A percentile compares a stretch with the other conserved stretches of the same genome.
phyloP scores from a whole-genome alignment of 2,888 invertebrate species.

The Drosophila prolongata region DNA sequence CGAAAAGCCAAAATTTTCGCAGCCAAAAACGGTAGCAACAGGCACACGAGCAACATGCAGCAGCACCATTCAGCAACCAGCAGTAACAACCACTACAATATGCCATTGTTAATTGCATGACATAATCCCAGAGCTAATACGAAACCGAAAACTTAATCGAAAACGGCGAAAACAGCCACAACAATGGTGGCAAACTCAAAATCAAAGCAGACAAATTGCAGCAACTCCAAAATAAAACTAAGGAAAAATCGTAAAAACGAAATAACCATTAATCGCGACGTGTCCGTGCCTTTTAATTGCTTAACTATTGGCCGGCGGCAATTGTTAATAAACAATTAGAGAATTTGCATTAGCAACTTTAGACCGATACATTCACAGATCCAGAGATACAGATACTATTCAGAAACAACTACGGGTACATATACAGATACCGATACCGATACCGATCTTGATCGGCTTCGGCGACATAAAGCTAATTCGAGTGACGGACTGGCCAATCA shows the following conservation, averaged over 20 bases:
- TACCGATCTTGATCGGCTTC: slow-evolving; percentile 46
- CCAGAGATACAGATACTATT: slow-evolving; percentile 21
- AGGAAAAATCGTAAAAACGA: slow-evolving; percentile 20
- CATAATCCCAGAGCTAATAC: slow-evolving; percentile 75
- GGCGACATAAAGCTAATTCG: slow-evolving; percentile 62
- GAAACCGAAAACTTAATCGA: slow-evolving; percentile 73
- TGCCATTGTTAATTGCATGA: slow-evolving; percentile 79
- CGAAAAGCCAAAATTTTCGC: slow-evolving; percentile 8
- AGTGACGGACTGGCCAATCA: slow-evolving; percentile 59
- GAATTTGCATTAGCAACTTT: slow-evolving; percentile 57
- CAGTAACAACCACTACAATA: slow-evolving; percentile 50
- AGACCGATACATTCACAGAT: slow-evolving; percentile 13
- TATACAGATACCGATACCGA: slow-evolving; percentile 27
- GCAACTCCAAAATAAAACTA: slow-evolving; percentile 35
- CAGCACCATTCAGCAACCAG: slow-evolving; percentile 49
- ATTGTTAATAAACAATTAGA: slow-evolving; percentile 76
- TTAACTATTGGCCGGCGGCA: slow-evolving; percentile 72
- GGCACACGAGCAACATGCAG: slow-evolving; percentile 43
- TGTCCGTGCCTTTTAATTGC: slow-evolving; percentile 70
- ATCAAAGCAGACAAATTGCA: slow-evolving; percentile 52
- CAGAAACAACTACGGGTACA: slow-evolving; percentile 12
- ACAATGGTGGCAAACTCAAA: slow-evolving; percentile 46
- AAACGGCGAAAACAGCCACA: slow-evolving; percentile 33
- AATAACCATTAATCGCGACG: slow-evolving; percentile 43
- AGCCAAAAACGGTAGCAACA: slow-evolving; percentile 55